A percentile compares a stretch with the other conserved stretches of the same genome.
phyloP scores from a whole-genome alignment of 1,140 invertebrate genomes.

The Orchesella cincta region DNA sequence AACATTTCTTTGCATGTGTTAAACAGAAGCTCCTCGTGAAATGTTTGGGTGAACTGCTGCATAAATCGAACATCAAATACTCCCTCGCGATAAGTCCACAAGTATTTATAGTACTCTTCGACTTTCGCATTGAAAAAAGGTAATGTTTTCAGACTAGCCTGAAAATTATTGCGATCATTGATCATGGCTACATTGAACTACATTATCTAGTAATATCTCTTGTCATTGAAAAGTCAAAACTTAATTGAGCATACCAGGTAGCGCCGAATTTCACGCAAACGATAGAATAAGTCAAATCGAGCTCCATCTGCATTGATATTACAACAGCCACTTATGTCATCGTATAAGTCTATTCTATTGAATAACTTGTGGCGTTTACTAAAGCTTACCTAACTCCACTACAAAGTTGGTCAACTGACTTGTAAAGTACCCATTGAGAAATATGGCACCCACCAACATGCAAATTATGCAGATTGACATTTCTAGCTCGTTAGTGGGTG shows the following conservation, averaged over 20 bases:
- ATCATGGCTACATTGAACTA: too few species aligned
- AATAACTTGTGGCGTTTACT: too few species aligned
- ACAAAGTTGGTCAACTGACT: constrained; percentile 44
- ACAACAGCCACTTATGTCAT: too few species aligned
- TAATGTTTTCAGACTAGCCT: not conserved
- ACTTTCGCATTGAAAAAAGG: constrained; percentile 38
- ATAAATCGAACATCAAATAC: constrained; percentile 35
- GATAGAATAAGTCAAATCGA: constrained; percentile 46
- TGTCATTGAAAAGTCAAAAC: too few species aligned
- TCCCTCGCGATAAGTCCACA: constrained; percentile 48
- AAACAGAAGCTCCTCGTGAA: constrained; percentile 42
- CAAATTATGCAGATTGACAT: constrained; percentile 40
- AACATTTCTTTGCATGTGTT: constrained; percentile 49
- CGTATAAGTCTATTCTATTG: too few species aligned
- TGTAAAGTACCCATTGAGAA: constrained; percentile 39
- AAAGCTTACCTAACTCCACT: constrained; percentile 13
- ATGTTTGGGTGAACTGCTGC: constrained; percentile 27
- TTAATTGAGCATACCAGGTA: constrained; percentile 30
- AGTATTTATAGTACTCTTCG: constrained; percentile 43
- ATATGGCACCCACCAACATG: constrained; percentile 47
- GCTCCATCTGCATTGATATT: constrained; percentile 47
- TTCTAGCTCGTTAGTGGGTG: constrained; percentile 8
- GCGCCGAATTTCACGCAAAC: constrained; percentile 34
- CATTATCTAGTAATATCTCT: too few species aligned
- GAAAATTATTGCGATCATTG: too few species aligned